Evolutionary conservation across 2,888 invertebrate species (phyloP).

Genomic region (Amblyteles armatorius): DNA sequence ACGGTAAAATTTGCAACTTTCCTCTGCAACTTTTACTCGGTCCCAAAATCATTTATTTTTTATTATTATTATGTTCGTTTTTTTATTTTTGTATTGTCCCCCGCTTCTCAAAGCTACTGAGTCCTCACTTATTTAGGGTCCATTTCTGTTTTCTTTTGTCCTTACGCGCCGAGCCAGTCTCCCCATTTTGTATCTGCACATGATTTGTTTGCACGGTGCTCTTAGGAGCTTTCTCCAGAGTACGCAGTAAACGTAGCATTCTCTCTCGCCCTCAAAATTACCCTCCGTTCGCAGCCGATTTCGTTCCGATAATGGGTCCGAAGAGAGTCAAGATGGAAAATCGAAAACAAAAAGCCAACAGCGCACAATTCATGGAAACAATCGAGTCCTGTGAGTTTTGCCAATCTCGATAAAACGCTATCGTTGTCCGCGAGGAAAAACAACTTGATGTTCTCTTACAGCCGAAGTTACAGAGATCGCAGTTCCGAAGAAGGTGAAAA

Average conservation of each 20-base stretch:
- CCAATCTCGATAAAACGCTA: neutral
- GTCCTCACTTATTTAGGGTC: too few species aligned
- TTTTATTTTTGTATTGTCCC: too few species aligned
- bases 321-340: conserved; percentile 69
- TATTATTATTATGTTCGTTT: too few species aligned
- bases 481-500: conserved; percentile 68
- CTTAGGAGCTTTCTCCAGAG: too few species aligned
- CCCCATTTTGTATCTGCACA: too few species aligned
- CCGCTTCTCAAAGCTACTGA: too few species aligned
- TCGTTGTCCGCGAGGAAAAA: neutral
- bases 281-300: conserved; percentile 67
- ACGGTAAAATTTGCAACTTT: conserved; percentile 71
- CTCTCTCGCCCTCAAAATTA: neutral
- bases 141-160: too few species aligned
- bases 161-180: too few species aligned
- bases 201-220: too few species aligned
- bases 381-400: conserved; percentile 59
- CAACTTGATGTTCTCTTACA: conserved; percentile 1
- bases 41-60: too few species aligned
- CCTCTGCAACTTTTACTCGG: too few species aligned
- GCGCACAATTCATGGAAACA: conserved; percentile 51
- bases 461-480: conserved; percentile 57
- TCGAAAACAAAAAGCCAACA: conserved; percentile 64
- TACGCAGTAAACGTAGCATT: too few species aligned
- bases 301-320: conserved; percentile 68